A percentile compares a stretch with the other conserved stretches of the same genome.
Conservation (phyloP, 2,888 invertebrate species). For the Clunio marinus region DNA sequence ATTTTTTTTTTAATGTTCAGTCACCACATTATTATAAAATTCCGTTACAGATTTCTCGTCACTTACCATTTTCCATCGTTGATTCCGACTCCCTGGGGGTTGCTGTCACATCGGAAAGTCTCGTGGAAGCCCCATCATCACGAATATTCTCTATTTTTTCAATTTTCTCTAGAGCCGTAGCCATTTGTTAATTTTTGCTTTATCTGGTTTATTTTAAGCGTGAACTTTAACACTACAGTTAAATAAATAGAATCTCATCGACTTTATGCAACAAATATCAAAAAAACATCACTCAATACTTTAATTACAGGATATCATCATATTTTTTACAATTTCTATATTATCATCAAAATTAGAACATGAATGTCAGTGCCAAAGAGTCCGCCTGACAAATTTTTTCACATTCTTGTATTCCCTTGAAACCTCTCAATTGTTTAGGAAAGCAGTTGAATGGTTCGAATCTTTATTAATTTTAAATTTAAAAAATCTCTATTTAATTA, state of each 20-base stretch:
- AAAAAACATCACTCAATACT: background rate
- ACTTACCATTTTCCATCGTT: slow-evolving; percentile 22
- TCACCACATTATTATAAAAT: background rate
- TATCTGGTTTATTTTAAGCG: slow-evolving; percentile 16
- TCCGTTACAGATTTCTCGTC: background rate
- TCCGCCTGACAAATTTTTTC: too few species aligned
- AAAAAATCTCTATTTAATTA: too few species aligned
- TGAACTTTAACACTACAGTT: slow-evolving; percentile 16
- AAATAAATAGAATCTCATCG: slow-evolving; percentile 16
- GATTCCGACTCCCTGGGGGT: slow-evolving; percentile 11
- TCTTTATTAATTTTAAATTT: too few species aligned
- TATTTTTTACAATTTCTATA: background rate
- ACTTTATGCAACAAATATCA: slow-evolving; percentile 30
- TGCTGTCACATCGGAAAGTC: slow-evolving; percentile 14
- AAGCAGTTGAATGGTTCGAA: too few species aligned
- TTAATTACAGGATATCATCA: too few species aligned
- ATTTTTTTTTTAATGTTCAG: background rate
- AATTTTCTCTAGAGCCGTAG: slow-evolving; percentile 32
- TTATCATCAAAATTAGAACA: too few species aligned
- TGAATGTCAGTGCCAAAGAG: too few species aligned
- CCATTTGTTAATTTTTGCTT: slow-evolving; percentile 28
- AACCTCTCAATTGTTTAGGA: too few species aligned
- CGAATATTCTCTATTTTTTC: slow-evolving; percentile 33
- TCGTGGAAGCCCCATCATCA: slow-evolving; percentile 22
- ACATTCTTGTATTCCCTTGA: too few species aligned